Evolutionary conservation across 1,140 invertebrate genomes (phyloP).

Genomic region (Leptopilina boulardi): DNA sequence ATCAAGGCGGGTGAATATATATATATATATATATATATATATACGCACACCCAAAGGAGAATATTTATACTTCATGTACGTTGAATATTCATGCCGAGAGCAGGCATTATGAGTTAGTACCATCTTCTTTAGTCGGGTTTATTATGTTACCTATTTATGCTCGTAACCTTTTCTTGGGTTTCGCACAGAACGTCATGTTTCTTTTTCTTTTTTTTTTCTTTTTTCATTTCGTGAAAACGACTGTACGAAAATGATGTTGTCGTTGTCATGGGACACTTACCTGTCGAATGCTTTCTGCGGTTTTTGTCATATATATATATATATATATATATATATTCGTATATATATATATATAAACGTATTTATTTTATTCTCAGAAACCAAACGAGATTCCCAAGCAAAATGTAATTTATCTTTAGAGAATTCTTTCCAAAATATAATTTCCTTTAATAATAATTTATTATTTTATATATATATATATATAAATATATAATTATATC

Average conservation of each 20-base stretch:
- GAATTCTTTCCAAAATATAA: constrained; percentile 11
- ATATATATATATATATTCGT: too few relatives aligned
- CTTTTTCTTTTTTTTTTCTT: too few relatives aligned
- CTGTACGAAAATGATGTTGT: constrained; percentile 35
- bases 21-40: constrained; percentile 40
- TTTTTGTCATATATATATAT: constrained; percentile 23
- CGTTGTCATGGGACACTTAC: constrained; percentile 35
- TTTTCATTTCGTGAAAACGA: constrained; percentile 23
- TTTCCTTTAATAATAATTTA: background rate
- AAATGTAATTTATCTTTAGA: constrained; percentile 41
- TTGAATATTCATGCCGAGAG: constrained; percentile 58
- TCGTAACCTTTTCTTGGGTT: constrained; percentile 52
- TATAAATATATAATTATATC: too few relatives aligned
- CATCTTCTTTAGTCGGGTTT: constrained; percentile 51
- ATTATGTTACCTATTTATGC: constrained; percentile 56
- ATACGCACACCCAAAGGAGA: constrained; percentile 13
- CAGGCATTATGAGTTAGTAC: constrained; percentile 49
- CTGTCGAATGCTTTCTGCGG: constrained; percentile 32
- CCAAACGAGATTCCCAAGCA: constrained; percentile 11
- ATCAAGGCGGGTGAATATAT: constrained; percentile 3
- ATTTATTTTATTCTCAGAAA: constrained; percentile 28
- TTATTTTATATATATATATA: too few relatives aligned
- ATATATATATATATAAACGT: too few relatives aligned
- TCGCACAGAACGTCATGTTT: constrained; percentile 48
- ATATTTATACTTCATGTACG: constrained; percentile 53